Evolutionary conservation across 2,113 vertebrate species (phyloP), one percentile per base, ranked within the genome.

Genomic region (Cathartes aura): DNA sequence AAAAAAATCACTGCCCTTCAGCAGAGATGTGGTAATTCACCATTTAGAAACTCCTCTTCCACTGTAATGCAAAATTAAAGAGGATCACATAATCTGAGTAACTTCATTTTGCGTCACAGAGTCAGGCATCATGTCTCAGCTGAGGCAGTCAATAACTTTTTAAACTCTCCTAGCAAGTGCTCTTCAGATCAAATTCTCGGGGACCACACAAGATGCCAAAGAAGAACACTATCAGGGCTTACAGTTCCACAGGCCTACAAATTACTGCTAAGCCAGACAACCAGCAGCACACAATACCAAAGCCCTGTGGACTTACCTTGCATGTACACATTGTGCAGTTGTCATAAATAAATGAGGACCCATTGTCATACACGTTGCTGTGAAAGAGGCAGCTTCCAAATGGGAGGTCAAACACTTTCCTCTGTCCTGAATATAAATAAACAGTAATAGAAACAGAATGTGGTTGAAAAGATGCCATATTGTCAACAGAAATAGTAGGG

Each of bases 391-490:
- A 99, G 97, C 99, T 99, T 93, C 99, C 99, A 90, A 98, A 98
- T 5, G 98, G 99, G 82, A 99, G 98, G 94, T 99, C 99, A 89
- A 99, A 99, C 94, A 99, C 99, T 97, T 99, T 99, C 98, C 99
- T 99, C 98, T 99, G 99, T 86, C 99, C 99, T 99, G 83, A 55
- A 94, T 73, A 85, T 36, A 97, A 96, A 87, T 38, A 93, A 97
- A 96, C 2, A 73, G n/a, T 29, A 95, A 72, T 2, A 82, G 93
- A 92, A 97, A 94, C 34, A 92, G 90, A 84, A 92, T 93, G 92
- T 52, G 21, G 60, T 74, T 96, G 81, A 95, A 97, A 91, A 53
- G 21, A 48, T 45, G 42, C 78, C 74, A 68, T 30, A 71, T 17
- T 71, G 43, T 88, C 68, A 94, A 85, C 68, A 95, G 89, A 90